Evolutionary conservation across 2,888 invertebrate species (phyloP).

Genomic region (Luperina testacea): DNA sequence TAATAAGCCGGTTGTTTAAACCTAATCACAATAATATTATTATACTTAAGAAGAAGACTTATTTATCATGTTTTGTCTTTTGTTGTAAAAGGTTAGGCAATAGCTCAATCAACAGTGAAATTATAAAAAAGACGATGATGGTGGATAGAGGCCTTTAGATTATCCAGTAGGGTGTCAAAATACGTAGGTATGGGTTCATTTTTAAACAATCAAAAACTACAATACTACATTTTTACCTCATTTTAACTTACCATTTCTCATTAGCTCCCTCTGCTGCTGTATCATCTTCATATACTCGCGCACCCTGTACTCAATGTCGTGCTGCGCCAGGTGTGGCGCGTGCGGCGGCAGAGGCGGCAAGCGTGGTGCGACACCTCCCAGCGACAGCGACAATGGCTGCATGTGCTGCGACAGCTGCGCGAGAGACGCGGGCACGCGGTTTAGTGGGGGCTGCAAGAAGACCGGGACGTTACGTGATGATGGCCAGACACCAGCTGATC

Average conservation of each 20-base stretch:
- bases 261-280: constrained; percentile 85
- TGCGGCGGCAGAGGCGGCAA: constrained; percentile 89
- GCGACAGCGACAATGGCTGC: constrained; percentile 94
- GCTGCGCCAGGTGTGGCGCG: constrained; percentile 91
- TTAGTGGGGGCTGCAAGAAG: constrained; percentile 84
- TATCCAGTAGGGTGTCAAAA: background rate
- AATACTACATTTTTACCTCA: background rate
- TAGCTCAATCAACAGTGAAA: background rate
- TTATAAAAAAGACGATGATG: background rate
- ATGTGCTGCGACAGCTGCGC: constrained; percentile 91
- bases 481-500: background rate
- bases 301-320: constrained; percentile 94
- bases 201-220: background rate
- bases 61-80: too few relatives aligned
- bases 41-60: background rate
- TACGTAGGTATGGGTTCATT: background rate
- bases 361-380: constrained; percentile 90
- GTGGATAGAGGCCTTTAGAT: background rate
- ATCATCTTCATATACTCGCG: constrained; percentile 94
- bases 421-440: constrained; percentile 90
- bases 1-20: background rate
- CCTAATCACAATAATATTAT: background rate
- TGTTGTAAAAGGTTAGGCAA: too few relatives aligned
- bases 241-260: constrained; percentile 77
- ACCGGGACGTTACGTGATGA: constrained; percentile 30